Base-by-base conservation (phyloP, 2,888 invertebrate species). In the Linyphia triangularis region DNA sequence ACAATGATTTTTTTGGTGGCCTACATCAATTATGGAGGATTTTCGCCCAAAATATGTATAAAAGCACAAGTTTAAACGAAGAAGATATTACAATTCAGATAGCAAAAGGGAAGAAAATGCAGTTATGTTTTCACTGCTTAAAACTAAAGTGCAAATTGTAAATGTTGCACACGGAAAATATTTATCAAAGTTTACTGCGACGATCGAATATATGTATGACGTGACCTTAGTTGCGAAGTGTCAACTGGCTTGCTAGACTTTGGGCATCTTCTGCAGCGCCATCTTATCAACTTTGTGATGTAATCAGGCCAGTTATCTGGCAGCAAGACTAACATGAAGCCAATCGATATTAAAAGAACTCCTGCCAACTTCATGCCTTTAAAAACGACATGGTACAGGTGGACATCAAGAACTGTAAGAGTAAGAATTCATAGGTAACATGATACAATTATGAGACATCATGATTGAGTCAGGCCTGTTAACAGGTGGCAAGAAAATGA, bases 261-360 rank as follows among this genome's bases (percentile, higher is more conserved):
- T 22, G 89, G 63, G 22, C 88, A 85, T 82, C 83, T 88, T 26
- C 89, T 86, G 59, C 90, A 78, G 33, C 91, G 89, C 91, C 90
- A 91, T 63, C 97, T 95, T 91, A 98, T 94, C 90, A 97, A 94
- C 91, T 96, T 95, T 92, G 97, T 97, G 93, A 98, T 96, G 93
- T 97, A 98, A 92, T 97, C 97, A 0, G 98, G 97, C 98, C 98
- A 98, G 94, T 98, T 97, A 93, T 97, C 97, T 0, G 98, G 98
- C 91, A 98, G 96, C 95, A 98, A 96, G 90, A 98, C 98, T 83
- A 98, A 94, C 93, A 97, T 96, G 94, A 98, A 97, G 78, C 98
- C 98, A 84, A 97, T 96, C 0, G 96, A 95, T 91, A 98, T 97
- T 85, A 98, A 94, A 91, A 98, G 96, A 92, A 98, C 96, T 37